Evolutionary conservation across 2,113 vertebrate genomes (phyloP).

Genomic region (Ibidorhyncha struthersii): DNA sequence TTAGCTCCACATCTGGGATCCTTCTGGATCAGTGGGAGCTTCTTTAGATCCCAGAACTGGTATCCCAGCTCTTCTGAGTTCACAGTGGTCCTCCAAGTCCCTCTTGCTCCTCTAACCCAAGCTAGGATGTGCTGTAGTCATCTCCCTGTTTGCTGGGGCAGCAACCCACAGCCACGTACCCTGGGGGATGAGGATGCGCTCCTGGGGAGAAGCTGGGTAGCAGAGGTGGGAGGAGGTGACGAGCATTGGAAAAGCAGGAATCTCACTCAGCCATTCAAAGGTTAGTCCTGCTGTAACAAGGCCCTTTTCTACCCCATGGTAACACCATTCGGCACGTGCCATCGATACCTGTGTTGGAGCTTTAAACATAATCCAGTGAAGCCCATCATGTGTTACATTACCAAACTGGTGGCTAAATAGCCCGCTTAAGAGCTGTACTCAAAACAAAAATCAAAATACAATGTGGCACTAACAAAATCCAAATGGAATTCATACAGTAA

Average conservation of each 20-base stretch:
- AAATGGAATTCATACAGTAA: neutral
- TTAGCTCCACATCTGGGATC: neutral
- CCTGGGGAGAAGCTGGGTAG: neutral
- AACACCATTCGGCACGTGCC: neutral
- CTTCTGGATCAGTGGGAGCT: neutral
- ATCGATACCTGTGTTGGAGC: neutral
- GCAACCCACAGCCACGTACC: neutral
- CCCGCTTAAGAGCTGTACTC: neutral
- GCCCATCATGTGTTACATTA: neutral
- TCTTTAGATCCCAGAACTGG: neutral
- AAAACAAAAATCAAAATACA: conserved; percentile 1
- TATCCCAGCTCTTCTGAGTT: neutral
- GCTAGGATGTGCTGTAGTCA: neutral
- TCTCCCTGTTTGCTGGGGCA: neutral
- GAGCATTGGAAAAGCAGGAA: neutral
- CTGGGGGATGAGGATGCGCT: neutral
- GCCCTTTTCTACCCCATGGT: neutral
- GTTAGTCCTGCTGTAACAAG: neutral
- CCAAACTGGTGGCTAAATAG: neutral
- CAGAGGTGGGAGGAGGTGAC: neutral
- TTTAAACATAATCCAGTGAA: neutral
- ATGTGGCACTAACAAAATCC: neutral
- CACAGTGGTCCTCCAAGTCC: neutral
- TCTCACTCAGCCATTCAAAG: neutral
- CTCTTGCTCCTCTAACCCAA: neutral